Evolutionary conservation across 2,113 vertebrate species (phyloP).

Genomic region (Clarias gariepinus): DNA sequence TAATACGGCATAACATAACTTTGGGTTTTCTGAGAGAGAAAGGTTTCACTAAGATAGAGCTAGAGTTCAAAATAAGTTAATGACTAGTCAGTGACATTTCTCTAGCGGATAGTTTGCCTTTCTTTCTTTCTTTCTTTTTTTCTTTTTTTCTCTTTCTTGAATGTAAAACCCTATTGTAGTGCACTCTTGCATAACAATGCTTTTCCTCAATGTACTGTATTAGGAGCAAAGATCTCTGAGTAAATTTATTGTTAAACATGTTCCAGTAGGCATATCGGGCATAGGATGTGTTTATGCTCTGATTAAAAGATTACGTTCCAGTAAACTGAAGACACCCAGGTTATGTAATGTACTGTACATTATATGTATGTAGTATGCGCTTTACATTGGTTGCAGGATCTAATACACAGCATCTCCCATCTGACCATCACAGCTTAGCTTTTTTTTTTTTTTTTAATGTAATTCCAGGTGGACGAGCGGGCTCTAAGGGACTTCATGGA

Average conservation of each 20-base stretch:
- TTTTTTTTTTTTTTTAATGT: background rate
- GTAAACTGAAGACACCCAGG: too few relatives aligned
- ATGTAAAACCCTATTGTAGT: background rate
- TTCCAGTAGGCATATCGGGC: background rate
- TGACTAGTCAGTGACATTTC: background rate
- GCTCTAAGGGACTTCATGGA: slow-evolving; percentile 94
- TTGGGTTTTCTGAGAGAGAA: background rate
- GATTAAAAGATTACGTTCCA: background rate
- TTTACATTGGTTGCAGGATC: background rate
- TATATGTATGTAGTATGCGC: background rate
- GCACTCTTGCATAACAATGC: too few relatives aligned
- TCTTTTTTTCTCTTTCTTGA: background rate
- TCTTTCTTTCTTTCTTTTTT: background rate
- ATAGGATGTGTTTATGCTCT: background rate
- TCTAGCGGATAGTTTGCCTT: background rate
- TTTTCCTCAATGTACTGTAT: background rate
- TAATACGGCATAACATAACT: background rate
- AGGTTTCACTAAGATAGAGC: background rate
- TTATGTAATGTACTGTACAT: too few relatives aligned
- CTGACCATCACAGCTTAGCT: background rate
- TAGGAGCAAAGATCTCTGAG: background rate
- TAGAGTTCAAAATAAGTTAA: background rate
- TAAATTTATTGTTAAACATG: background rate
- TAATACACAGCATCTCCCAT: background rate
- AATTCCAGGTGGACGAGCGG: slow-evolving; percentile 89